Evolutionary conservation across 2,797 vertebrate species (phyloP).

Genomic region (Galago senegalensis): DNA sequence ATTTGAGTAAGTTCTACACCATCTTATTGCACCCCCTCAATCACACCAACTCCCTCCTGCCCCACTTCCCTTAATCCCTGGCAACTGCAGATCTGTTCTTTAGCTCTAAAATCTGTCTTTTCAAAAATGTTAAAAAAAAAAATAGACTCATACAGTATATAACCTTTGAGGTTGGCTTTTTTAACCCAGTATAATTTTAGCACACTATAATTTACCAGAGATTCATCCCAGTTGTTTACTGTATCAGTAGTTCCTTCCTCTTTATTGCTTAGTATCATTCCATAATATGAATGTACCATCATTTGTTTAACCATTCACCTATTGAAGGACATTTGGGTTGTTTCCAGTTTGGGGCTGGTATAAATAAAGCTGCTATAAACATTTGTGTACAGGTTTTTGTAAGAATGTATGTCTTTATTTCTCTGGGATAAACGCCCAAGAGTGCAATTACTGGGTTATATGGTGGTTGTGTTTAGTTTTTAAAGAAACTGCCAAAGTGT

Average conservation of each 20-base stretch:
- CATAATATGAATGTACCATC: not conserved
- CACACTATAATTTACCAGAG: not conserved
- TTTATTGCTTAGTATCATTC: not conserved
- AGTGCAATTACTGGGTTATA: constrained; percentile 35
- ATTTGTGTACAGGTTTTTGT: constrained; percentile 47
- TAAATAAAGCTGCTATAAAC: constrained; percentile 29
- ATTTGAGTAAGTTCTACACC: not conserved
- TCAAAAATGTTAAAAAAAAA: not conserved
- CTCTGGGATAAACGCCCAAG: constrained; percentile 65
- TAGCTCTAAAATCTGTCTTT: not conserved
- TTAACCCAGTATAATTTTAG: not conserved
- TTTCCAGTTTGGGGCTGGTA: not conserved
- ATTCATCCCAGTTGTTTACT: not conserved
- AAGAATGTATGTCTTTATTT: constrained; percentile 53
- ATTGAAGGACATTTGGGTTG: not conserved
- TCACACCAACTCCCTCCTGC: not conserved
- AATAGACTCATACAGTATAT: not conserved
- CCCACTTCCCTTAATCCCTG: not conserved
- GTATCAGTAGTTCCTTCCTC: not conserved
- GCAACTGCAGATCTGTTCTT: not conserved
- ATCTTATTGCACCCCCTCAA: not conserved
- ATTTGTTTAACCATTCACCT: not conserved
- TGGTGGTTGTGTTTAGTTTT: constrained; percentile 27
- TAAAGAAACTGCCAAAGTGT: constrained; percentile 54
- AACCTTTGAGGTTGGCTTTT: not conserved